Evolutionary conservation across 2,797 vertebrate species (phyloP).

Genomic region (Rousettus madagascariensis): DNA sequence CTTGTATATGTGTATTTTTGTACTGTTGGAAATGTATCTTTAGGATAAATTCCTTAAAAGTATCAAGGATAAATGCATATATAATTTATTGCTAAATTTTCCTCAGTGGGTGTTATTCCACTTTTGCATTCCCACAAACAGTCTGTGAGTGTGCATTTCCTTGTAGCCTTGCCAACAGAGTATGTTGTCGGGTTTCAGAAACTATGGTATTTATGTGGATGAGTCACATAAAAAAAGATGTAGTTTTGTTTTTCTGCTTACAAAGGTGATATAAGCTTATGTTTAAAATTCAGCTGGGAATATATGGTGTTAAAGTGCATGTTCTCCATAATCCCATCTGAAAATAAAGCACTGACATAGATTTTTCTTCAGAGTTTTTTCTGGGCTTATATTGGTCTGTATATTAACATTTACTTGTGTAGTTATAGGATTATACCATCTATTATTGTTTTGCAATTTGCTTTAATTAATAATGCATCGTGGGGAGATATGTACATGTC

Average conservation of each 20-base stretch:
- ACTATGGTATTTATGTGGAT: neutral
- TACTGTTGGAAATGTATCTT: neutral
- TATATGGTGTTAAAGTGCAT: neutral
- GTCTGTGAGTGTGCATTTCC: neutral
- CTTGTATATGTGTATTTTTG: neutral
- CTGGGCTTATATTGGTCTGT: neutral
- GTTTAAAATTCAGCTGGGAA: slow-evolving; percentile 27
- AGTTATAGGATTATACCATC: neutral
- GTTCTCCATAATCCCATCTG: neutral
- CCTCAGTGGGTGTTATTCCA: neutral
- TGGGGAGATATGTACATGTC: neutral
- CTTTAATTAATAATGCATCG: neutral
- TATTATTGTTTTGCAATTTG: neutral
- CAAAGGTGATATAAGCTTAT: neutral
- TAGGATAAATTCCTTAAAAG: neutral
- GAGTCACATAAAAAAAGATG: neutral
- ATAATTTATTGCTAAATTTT: neutral
- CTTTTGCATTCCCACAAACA: neutral
- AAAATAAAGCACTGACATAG: neutral
- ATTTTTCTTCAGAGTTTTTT: neutral
- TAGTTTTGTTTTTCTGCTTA: neutral
- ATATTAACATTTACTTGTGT: neutral
- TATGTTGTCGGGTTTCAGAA: neutral
- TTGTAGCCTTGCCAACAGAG: neutral
- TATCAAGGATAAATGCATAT: neutral